Conservation (phyloP, 1,140 invertebrate species). For the Platorchestia sp. region DNA sequence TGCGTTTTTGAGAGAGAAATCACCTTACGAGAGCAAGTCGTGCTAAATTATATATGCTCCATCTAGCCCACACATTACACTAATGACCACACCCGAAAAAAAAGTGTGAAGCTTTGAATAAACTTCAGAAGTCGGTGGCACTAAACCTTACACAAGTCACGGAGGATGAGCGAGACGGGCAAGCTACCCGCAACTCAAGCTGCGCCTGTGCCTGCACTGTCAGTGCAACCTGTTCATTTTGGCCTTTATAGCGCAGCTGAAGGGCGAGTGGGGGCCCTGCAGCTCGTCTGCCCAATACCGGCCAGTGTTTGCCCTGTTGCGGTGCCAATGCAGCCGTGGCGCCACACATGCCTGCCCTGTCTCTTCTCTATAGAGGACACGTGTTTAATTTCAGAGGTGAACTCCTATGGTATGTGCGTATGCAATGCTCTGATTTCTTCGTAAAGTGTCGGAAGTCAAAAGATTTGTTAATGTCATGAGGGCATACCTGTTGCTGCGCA, state of each 20-base stretch:
- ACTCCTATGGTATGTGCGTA: neutral
- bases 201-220: neutral
- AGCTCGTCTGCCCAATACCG: neutral
- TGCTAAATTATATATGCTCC: too few species aligned
- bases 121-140: neutral
- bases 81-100: too few species aligned
- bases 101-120: neutral
- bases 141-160: neutral
- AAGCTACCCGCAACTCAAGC: neutral
- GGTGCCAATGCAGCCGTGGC: neutral
- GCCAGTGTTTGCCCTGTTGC: neutral
- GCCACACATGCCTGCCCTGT: neutral
- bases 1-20: too few species aligned
- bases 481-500: too few species aligned
- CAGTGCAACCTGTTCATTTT: neutral
- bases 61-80: too few species aligned
- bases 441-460: neutral
- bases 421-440: neutral
- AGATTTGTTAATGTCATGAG: too few species aligned
- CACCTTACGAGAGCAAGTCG: too few species aligned
- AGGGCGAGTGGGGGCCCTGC: neutral
- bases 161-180: neutral
- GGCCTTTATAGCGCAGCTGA: slow-evolving; percentile 14
- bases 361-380: neutral
- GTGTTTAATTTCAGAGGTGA: neutral